Evolutionary conservation across 1,140 invertebrate genomes (phyloP).

Genomic region (Nasonia longicornis): DNA sequence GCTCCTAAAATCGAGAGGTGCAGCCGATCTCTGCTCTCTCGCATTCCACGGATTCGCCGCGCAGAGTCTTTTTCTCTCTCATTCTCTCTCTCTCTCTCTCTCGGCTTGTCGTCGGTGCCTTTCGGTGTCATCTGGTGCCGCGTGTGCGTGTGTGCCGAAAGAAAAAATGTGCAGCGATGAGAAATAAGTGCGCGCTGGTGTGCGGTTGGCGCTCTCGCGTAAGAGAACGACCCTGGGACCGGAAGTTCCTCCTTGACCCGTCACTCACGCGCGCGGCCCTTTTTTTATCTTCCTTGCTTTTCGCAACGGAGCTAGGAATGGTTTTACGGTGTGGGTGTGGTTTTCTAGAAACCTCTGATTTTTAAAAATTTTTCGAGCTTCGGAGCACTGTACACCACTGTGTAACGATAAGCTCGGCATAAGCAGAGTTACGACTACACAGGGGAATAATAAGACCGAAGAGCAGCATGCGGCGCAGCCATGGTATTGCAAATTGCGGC

Average conservation of each 20-base stretch:
- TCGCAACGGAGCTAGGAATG: neutral
- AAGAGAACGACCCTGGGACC: slow-evolving; percentile 43
- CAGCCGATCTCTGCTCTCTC: neutral
- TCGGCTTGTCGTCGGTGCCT: slow-evolving; percentile 15
- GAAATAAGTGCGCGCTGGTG: neutral
- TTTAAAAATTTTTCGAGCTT: neutral
- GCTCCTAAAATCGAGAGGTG: slow-evolving; percentile 31
- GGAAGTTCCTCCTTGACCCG: slow-evolving; percentile 54
- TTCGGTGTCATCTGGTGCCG: neutral
- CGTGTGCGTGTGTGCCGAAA: neutral
- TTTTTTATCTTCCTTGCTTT: neutral
- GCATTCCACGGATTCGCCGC: slow-evolving; percentile 54
- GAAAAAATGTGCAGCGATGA: slow-evolving; percentile 24
- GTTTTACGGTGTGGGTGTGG: neutral
- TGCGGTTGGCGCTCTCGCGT: neutral
- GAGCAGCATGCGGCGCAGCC: neutral
- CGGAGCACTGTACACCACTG: neutral
- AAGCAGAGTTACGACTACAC: neutral
- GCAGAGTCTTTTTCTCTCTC: slow-evolving; percentile 33
- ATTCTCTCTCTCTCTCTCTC: neutral
- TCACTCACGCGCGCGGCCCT: slow-evolving; percentile 20
- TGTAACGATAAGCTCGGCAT: neutral
- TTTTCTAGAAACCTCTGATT: neutral
- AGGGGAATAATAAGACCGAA: neutral
- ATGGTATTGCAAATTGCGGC: neutral